A percentile compares a stretch with the other conserved stretches of the same genome.
Evolutionary conservation across 2,113 vertebrate species (phyloP).

Genomic region (Probosciger aterrimus): DNA sequence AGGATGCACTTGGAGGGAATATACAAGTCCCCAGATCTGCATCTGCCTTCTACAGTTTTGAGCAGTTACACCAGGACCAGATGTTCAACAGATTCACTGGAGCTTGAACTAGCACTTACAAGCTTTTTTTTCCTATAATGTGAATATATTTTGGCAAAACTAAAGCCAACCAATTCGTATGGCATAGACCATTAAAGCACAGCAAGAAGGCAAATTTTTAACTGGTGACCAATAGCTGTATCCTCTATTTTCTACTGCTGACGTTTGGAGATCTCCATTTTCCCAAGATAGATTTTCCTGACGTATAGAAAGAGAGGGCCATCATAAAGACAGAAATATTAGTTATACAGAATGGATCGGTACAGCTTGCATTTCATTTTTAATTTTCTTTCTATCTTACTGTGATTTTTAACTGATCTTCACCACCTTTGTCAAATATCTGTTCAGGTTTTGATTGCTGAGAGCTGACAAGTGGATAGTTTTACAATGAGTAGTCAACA

Average conservation of each 20-base stretch:
- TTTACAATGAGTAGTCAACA: background rate
- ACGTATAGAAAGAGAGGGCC: background rate
- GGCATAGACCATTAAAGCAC: background rate
- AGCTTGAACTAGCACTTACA: background rate
- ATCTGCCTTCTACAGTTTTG: background rate
- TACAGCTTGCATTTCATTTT: background rate
- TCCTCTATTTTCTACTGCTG: background rate
- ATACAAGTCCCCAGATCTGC: background rate
- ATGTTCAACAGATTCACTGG: background rate
- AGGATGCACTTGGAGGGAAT: background rate
- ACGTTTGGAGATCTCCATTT: background rate
- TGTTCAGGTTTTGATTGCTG: background rate
- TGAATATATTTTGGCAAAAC: background rate
- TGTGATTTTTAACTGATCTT: background rate
- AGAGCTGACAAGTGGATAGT: background rate
- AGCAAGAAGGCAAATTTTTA: background rate
- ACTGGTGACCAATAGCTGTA: background rate
- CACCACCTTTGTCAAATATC: background rate
- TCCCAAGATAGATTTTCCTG: background rate
- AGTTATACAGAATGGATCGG: background rate
- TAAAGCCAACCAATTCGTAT: background rate
- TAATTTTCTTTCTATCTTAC: background rate
- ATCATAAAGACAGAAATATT: background rate
- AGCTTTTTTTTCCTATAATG: background rate
- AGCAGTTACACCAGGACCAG: background rate